A percentile compares a stretch with the other conserved stretches of the same genome.
phyloP scores from a whole-genome alignment of 2,797 vertebrate genomes.

The Scolopax rusticola region DNA sequence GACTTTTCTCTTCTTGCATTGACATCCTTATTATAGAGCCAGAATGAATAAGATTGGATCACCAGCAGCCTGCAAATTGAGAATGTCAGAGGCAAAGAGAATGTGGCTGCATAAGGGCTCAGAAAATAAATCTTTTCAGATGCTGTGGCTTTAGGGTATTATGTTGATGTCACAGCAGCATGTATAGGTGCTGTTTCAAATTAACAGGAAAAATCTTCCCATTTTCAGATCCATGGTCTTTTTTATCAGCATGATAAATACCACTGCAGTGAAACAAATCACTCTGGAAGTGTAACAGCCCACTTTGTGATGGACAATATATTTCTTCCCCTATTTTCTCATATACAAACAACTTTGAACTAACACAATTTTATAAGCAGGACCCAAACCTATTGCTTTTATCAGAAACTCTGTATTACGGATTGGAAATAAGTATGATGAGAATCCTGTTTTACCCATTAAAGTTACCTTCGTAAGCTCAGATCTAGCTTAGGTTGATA shows the following conservation, averaged over 20 bases:
- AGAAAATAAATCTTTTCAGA: slow-evolving; percentile 74
- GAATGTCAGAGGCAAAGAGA: slow-evolving; percentile 53
- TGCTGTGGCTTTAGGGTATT: slow-evolving; percentile 47
- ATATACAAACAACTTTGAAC: slow-evolving; percentile 30
- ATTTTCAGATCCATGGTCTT: slow-evolving; percentile 54
- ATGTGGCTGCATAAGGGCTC: slow-evolving; percentile 23
- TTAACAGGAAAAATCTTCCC: slow-evolving; percentile 67
- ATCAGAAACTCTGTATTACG: neutral
- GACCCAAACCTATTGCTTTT: neutral
- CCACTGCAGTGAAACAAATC: slow-evolving; percentile 57
- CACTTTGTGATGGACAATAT: neutral
- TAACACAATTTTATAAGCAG: slow-evolving; percentile 17
- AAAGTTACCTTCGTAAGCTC: neutral
- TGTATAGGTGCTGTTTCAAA: slow-evolving; percentile 68
- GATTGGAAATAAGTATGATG: slow-evolving; percentile 1
- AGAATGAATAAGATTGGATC: slow-evolving; percentile 63
- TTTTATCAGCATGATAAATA: slow-evolving; percentile 74
- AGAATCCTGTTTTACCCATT: neutral
- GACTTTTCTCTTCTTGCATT: slow-evolving; percentile 19
- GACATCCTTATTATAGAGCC: slow-evolving; percentile 65
- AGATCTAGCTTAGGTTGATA: neutral
- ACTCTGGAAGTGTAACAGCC: neutral
- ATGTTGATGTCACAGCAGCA: slow-evolving; percentile 62
- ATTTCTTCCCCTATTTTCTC: neutral
- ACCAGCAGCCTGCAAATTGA: slow-evolving; percentile 43